A percentile compares a stretch with the other conserved stretches of the same genome.
Conservation (phyloP, 2,888 invertebrate genomes). For the Podabrus alpinus region DNA sequence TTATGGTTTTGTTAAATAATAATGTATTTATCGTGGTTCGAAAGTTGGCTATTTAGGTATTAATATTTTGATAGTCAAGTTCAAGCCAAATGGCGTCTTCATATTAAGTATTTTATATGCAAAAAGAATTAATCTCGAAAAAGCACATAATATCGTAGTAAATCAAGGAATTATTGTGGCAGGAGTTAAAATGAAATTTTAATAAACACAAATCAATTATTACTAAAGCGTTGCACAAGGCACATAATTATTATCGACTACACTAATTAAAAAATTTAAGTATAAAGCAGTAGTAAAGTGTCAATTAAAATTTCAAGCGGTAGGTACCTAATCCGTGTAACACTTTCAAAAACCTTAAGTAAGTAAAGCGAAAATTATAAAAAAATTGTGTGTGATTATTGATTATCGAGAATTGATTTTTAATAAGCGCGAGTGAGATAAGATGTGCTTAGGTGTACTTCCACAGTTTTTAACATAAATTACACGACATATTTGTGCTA, state of each 20-base stretch:
- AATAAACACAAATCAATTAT: neutral
- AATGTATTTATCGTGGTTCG: neutral
- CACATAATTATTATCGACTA: neutral
- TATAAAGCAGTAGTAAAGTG: neutral
- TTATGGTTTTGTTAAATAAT: neutral
- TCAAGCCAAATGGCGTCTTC: neutral
- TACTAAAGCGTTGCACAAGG: neutral
- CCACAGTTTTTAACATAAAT: conserved; percentile 35
- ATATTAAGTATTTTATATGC: neutral
- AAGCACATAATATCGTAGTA: neutral
- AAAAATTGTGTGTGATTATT: neutral
- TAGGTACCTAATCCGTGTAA: neutral
- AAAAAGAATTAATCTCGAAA: neutral
- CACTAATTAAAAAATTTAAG: neutral
- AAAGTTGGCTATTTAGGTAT: neutral
- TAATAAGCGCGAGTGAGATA: neutral
- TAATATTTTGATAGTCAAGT: neutral
- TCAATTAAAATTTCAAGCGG: neutral
- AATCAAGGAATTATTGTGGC: neutral
- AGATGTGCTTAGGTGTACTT: conserved; percentile 5
- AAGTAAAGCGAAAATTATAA: neutral
- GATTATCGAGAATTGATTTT: neutral
- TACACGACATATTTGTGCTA: conserved; percentile 40
- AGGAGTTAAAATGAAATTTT: neutral
- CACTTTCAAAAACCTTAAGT: neutral